Conservation (phyloP, 2,888 invertebrate genomes). For the Tipula vernalis region DNA sequence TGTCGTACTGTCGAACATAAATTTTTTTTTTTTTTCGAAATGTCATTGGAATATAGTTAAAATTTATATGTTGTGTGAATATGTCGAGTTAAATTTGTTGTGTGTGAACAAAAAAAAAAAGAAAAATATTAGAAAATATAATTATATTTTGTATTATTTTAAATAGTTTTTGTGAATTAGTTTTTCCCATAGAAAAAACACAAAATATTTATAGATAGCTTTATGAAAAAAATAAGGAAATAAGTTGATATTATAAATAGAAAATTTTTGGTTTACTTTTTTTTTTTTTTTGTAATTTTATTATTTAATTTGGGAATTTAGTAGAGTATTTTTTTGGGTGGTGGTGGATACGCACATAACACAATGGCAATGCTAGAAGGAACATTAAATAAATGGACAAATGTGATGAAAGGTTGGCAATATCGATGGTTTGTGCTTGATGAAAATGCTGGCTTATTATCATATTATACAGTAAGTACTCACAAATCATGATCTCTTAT, state of each 20-base stretch:
- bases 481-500: neutral
- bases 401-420: conserved; percentile 74
- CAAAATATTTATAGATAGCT: neutral
- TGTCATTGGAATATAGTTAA: neutral
- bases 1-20: neutral
- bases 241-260: neutral
- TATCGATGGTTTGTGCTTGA: conserved; percentile 98
- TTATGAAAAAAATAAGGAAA: neutral
- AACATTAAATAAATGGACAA: conserved; percentile 36
- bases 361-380: conserved; percentile 26
- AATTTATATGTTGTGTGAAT: neutral
- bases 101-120: neutral
- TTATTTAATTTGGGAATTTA: neutral
- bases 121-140: neutral
- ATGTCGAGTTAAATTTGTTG: neutral
- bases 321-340: neutral
- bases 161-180: neutral
- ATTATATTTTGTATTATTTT: neutral
- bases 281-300: neutral
- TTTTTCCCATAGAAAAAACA: neutral
- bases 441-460: conserved; percentile 88
- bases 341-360: neutral
- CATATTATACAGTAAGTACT: conserved; percentile 89
- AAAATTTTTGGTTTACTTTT: neutral
- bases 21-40: neutral